Evolutionary conservation across 2,113 vertebrate genomes (phyloP), one percentile per base, ranked within the genome.

Genomic region (Amia ocellicauda): DNA sequence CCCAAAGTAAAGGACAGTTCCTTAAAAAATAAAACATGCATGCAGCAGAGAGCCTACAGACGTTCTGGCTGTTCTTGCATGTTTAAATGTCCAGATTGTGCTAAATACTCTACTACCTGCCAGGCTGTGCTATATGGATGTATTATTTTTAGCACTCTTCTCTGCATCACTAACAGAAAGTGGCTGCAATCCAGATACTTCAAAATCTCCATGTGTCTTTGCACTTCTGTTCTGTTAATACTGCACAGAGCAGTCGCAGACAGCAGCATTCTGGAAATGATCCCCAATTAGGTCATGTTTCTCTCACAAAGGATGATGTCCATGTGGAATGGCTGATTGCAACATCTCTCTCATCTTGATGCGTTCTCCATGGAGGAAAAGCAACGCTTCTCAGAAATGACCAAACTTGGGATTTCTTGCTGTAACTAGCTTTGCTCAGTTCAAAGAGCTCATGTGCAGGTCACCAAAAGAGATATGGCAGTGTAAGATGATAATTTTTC

Each of bases 41-140:
- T 60, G 49, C 24, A 3, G 13, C 64, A 65, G 40, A 57, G 67
- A 64, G 66, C 66, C 72, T 71, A 56, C 31, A 36, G 31, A 43
- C 17, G 58, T 73, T 81, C 72, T 75, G 72, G 82, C 70, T 24
- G 19, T 64, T 58, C 54, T 54, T 80, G 67, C 85, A 84, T 81
- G 66, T 70, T 63, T 49, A 40, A 58, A 57, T 77, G 72, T 70
- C 75, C 72, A 60, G 54, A 58, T 55, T 77, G 68, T 64, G 66
- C 76, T 83, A 86, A 85, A 85, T 81, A 85, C 69, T 69, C 70
- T 73, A 66, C 72, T 24, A 63, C 74, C 76, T 78, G 80, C 71
- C 73, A 69, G 13, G 72, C 54, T 77, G 65, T 62, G 71, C 49
- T 75, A 71, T 72, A 72, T 81, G 55, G 13, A 75, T 61, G 41